Evolutionary conservation across 2,113 vertebrate species (phyloP).

Genomic region (Callionymus lyra): DNA sequence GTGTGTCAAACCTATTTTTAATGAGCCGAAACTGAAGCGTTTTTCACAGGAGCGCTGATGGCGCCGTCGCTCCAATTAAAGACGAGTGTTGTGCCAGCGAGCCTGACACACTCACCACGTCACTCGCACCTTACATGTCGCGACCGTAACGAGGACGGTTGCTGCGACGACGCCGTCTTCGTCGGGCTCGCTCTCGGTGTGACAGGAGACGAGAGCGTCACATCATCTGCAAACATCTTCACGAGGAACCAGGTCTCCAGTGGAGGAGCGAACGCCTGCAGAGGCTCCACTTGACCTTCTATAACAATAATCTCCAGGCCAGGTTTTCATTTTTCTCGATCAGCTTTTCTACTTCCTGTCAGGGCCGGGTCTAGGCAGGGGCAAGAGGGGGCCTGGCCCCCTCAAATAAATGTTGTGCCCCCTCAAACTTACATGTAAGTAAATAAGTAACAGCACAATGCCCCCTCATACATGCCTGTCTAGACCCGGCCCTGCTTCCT

Average conservation of each 20-base stretch:
- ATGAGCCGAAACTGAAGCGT: no score
- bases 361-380: no score
- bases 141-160: constrained; percentile 23
- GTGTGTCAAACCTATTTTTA: not conserved
- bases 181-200: not conserved
- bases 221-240: constrained; percentile 19
- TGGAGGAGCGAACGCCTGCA: not conserved
- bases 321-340: not conserved
- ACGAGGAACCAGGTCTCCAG: constrained; percentile 11
- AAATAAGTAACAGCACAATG: no score
- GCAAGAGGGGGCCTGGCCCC: no score
- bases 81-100: constrained; percentile 15
- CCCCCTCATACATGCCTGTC: no score
- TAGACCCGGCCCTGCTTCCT: no score
- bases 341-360: no score
- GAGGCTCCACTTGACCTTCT: no score
- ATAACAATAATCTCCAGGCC: no score
- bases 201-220: constrained; percentile 53
- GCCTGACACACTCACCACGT: constrained; percentile 11
- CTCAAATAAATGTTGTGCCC: no score
- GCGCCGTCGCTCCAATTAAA: constrained; percentile 26
- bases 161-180: not conserved
- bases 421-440: no score
- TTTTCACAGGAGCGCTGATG: not conserved
- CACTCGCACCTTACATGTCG: constrained; percentile 25